phyloP scores from a whole-genome alignment of 2,113 vertebrate species.

The Callocephalon fimbriatum region DNA sequence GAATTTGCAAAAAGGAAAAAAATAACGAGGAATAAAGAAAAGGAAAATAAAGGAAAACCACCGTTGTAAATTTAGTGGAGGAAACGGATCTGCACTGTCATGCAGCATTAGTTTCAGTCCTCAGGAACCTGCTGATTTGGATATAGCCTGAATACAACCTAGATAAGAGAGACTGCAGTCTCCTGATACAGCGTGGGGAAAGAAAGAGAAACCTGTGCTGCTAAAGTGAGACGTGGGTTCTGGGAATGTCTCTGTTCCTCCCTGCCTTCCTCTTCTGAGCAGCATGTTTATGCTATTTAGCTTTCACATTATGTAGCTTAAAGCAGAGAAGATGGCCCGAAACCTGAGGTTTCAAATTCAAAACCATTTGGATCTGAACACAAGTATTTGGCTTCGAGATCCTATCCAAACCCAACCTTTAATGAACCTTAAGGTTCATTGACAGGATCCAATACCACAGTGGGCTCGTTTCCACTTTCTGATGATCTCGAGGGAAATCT shows the following conservation, averaged over 20 bases:
- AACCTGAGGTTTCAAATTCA: background rate
- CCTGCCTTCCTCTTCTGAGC: background rate
- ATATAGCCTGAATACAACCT: background rate
- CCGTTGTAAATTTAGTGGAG: background rate
- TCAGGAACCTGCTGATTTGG: background rate
- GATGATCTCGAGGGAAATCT: background rate
- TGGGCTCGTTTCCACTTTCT: background rate
- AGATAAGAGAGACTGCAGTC: background rate
- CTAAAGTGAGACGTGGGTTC: background rate
- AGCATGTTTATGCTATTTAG: background rate
- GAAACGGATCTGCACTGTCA: background rate
- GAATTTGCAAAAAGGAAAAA: background rate
- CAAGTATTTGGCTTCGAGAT: accelerated
- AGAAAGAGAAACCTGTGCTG: background rate
- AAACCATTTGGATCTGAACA: background rate
- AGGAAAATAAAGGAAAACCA: background rate
- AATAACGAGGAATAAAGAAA: accelerated
- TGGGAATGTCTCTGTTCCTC: background rate
- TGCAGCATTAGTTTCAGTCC: background rate
- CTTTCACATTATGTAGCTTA: background rate
- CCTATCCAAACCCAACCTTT: background rate
- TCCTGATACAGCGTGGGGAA: background rate
- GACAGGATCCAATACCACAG: background rate
- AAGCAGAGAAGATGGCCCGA: background rate
- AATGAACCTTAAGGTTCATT: background rate